Conservation (phyloP, 2,888 invertebrate species). For the Erebia palarica region DNA sequence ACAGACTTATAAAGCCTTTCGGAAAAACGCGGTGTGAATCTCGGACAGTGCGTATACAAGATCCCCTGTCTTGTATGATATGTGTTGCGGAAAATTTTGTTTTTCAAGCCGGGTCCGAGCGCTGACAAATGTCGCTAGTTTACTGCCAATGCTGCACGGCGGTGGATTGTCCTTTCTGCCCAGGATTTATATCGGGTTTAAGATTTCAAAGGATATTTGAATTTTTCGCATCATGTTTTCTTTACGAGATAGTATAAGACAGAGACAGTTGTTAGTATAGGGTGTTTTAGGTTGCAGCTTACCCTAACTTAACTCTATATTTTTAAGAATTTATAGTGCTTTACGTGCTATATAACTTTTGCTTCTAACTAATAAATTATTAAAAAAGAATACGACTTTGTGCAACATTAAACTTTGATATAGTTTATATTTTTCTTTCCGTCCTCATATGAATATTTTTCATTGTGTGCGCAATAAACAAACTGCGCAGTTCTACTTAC, state of each 20-base stretch:
- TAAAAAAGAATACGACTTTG: no score
- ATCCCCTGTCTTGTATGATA: constrained; percentile 72
- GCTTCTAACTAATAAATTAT: no score
- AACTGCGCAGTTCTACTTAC: no score
- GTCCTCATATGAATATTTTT: no score
- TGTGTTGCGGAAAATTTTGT: constrained; percentile 82
- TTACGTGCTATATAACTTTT: no score
- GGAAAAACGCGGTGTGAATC: constrained; percentile 37
- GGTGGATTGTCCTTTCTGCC: constrained; percentile 31
- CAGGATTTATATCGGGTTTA: constrained; percentile 22
- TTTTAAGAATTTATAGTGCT: not conserved
- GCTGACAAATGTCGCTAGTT: constrained; percentile 75
- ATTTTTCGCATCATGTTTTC: constrained; percentile 18
- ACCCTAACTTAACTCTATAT: not conserved
- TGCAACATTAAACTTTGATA: no score
- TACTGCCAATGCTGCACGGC: constrained; percentile 47
- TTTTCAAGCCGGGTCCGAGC: constrained; percentile 66
- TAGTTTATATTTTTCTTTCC: no score
- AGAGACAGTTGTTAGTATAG: no score
- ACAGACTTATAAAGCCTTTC: no score
- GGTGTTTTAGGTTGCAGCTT: not conserved
- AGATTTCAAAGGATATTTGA: constrained; percentile 25
- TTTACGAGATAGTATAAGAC: not conserved
- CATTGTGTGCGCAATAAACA: no score
- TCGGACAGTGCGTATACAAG: constrained; percentile 55